Conservation (phyloP, 2,888 invertebrate species). For the Eupithecia abbreviata region DNA sequence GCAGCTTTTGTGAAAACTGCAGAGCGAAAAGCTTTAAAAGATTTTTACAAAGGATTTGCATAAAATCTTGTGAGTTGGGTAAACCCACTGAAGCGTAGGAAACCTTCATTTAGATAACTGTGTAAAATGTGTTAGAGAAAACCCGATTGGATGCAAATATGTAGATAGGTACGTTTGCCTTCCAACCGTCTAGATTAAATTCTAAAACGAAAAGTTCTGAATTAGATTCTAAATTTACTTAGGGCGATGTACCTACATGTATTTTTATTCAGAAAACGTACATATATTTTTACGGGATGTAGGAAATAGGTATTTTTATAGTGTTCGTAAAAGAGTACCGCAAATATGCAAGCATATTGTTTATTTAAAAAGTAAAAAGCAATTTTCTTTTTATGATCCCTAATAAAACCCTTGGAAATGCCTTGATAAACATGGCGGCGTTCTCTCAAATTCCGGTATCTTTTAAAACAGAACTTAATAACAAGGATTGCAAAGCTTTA, state of each 20-base stretch:
- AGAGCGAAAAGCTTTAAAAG: neutral
- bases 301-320: neutral
- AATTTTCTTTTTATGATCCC: neutral
- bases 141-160: conserved; percentile 10
- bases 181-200: neutral
- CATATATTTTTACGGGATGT: neutral
- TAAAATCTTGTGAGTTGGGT: conserved; percentile 14
- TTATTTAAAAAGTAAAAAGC: conserved; percentile 3
- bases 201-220: neutral
- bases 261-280: too few relatives aligned
- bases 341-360: conserved; percentile 1
- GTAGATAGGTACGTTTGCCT: neutral
- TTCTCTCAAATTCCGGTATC: neutral
- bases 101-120: conserved; percentile 15
- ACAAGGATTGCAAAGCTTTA: too few relatives aligned
- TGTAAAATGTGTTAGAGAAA: conserved; percentile 3
- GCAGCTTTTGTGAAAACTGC: neutral
- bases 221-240: neutral
- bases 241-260: neutral
- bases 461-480: neutral
- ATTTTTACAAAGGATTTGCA: conserved; percentile 11
- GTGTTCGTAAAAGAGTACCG: neutral
- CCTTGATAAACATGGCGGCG: neutral
- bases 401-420: neutral
- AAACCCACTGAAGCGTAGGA: conserved; percentile 5